Conservation (phyloP, 2,888 invertebrate genomes). For the Lordiphosa fenestrarum region DNA sequence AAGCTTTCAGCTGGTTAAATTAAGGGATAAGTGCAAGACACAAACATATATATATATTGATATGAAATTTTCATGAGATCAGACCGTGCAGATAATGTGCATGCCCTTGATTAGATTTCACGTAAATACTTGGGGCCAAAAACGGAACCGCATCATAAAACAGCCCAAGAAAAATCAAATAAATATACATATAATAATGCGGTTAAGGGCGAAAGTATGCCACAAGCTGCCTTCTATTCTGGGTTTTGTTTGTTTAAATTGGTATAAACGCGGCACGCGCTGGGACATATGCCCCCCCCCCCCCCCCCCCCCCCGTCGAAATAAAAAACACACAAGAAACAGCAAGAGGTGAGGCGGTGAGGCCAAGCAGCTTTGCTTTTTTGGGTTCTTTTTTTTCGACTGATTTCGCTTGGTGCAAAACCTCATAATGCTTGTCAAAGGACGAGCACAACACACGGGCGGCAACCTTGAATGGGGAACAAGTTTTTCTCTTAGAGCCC, state of each 20-base stretch:
- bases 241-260: slow-evolving; percentile 48
- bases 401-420: slow-evolving; percentile 6
- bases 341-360: background rate
- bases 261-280: slow-evolving; percentile 64
- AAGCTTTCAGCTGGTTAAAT: slow-evolving; percentile 16
- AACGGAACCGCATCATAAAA: slow-evolving; percentile 33
- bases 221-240: slow-evolving; percentile 34
- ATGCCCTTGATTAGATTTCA: slow-evolving; percentile 72
- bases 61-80: slow-evolving; percentile 66
- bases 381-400: slow-evolving; percentile 4
- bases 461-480: slow-evolving; percentile 9
- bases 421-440: slow-evolving; percentile 5
- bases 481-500: slow-evolving; percentile 20
- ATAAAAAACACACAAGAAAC: slow-evolving; percentile 2
- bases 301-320: too few relatives aligned
- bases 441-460: slow-evolving; percentile 2
- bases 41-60: slow-evolving; percentile 15
- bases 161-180: slow-evolving; percentile 56
- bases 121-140: slow-evolving; percentile 57
- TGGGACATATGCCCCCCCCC: slow-evolving; percentile 35
- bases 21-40: slow-evolving; percentile 44
- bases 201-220: slow-evolving; percentile 49
- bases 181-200: slow-evolving; percentile 73
- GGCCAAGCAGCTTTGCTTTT: background rate
- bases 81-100: slow-evolving; percentile 61